These are phyloP conservation scores for Agrenia bidenticulata DNA, from an alignment of 2,888 invertebrate genomes.

Conservation along the genomic window DNA sequence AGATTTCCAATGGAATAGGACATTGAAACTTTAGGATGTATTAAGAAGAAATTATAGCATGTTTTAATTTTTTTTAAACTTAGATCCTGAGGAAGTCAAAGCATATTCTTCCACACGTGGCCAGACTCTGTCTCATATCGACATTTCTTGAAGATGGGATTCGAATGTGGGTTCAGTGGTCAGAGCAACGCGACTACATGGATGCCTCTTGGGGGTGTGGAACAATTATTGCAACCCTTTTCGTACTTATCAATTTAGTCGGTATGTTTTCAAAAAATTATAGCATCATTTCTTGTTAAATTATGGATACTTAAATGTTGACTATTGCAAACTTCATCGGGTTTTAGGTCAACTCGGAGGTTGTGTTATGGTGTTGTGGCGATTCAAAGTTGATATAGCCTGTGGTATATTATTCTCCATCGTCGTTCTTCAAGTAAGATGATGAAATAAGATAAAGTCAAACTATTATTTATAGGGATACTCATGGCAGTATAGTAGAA, in stretches of 20 bases:
- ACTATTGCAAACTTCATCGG: background rate
- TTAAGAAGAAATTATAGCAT: too few relatives aligned
- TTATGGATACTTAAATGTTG: conserved; percentile 4
- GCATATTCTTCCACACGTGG: conserved; percentile 89
- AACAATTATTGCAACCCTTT: conserved; percentile 85
- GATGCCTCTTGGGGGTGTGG: conserved; percentile 97
- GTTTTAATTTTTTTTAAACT: too few relatives aligned
- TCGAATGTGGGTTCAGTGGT: conserved; percentile 99
- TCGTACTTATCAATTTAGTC: conserved; percentile 91
- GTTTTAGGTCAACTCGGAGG: conserved; percentile 80
- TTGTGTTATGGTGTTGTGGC: conserved; percentile 90
- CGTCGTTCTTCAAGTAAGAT: conserved; percentile 84
- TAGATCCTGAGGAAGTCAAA: conserved; percentile 92
- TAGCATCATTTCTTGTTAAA: background rate
- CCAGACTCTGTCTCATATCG: conserved; percentile 93
- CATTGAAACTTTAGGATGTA: too few relatives aligned
- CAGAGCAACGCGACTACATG: conserved; percentile 96
- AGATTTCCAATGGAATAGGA: too few relatives aligned
- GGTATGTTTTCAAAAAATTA: conserved; percentile 56
- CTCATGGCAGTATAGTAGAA: background rate
- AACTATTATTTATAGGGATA: background rate
- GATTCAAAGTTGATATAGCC: conserved; percentile 87
- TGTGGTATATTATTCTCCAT: conserved; percentile 92
- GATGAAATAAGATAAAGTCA: too few relatives aligned
- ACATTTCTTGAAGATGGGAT: conserved; percentile 99